Conservation (phyloP, 2,113 vertebrate genomes). For the Scalopus aquaticus region DNA sequence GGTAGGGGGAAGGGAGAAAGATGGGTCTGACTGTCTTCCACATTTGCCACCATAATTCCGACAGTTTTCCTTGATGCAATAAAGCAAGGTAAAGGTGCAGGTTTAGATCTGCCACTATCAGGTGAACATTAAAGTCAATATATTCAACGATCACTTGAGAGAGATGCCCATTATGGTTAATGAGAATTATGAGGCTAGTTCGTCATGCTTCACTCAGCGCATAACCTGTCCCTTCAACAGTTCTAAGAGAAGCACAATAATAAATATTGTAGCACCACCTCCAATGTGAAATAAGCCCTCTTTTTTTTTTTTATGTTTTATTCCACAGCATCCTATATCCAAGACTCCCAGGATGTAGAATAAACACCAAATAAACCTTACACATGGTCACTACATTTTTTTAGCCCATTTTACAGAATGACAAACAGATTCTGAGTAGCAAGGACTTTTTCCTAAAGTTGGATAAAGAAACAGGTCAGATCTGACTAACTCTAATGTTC, state of each 20-base stretch:
- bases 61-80: background rate
- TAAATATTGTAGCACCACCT: background rate
- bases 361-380: conserved; percentile 7
- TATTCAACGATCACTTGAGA: conserved; percentile 9
- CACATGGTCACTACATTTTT: background rate
- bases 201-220: background rate
- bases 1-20: background rate
- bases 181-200: conserved; percentile 44
- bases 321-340: background rate
- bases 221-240: conserved; percentile 59
- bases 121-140: background rate
- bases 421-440: conserved; percentile 41
- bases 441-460: background rate
- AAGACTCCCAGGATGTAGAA: conserved; percentile 25
- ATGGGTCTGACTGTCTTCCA: conserved; percentile 1
- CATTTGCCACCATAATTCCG: conserved; percentile 36
- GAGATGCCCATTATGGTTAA: conserved; percentile 41
- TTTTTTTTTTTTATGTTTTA: background rate
- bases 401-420: conserved; percentile 71
- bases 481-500: background rate
- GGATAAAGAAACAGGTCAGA: conserved; percentile 24
- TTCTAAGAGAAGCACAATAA: conserved; percentile 40
- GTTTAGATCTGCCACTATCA: conserved; percentile 49
- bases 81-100: conserved; percentile 41
- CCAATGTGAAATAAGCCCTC: background rate